A percentile compares a stretch with the other conserved stretches of the same genome.
These are phyloP conservation scores for Leucopternis melanops DNA, from an alignment of 2,113 vertebrate species.

Conservation along the genomic window DNA sequence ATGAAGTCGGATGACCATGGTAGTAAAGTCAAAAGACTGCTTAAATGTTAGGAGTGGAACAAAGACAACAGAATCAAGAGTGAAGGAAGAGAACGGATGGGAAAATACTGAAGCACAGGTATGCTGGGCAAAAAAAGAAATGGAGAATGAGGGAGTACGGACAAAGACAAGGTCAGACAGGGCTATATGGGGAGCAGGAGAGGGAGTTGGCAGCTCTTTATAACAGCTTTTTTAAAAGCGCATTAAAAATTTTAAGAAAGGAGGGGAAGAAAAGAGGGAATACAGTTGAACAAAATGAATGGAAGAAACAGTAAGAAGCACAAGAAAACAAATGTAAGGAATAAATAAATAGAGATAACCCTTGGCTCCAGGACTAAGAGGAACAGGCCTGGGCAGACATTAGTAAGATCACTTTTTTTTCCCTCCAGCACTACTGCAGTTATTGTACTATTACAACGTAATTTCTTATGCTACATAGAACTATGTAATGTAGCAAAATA, in stretches of 20 bases:
- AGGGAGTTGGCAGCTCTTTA: neutral
- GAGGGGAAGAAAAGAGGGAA: neutral
- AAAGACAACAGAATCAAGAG: neutral
- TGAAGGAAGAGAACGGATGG: neutral
- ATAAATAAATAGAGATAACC: neutral
- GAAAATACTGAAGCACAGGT: neutral
- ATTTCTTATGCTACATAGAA: neutral
- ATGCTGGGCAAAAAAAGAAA: neutral
- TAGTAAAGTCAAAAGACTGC: neutral
- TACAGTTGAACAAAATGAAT: neutral
- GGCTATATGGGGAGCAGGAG: fast-evolving
- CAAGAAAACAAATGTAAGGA: neutral
- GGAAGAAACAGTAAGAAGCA: neutral
- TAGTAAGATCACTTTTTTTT: neutral
- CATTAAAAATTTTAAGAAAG: neutral
- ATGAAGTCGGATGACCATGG: fast-evolving
- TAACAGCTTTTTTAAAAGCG: neutral
- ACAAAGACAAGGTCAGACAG: neutral
- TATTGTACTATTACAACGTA: neutral
- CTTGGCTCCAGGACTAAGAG: neutral
- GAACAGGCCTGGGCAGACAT: neutral
- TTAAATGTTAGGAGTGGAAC: neutral
- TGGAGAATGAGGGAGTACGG: neutral
- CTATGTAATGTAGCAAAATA: neutral
- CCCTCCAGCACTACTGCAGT: neutral